Evolutionary conservation across 2,888 invertebrate genomes (phyloP).

Genomic region (Spilosoma lubricipeda): DNA sequence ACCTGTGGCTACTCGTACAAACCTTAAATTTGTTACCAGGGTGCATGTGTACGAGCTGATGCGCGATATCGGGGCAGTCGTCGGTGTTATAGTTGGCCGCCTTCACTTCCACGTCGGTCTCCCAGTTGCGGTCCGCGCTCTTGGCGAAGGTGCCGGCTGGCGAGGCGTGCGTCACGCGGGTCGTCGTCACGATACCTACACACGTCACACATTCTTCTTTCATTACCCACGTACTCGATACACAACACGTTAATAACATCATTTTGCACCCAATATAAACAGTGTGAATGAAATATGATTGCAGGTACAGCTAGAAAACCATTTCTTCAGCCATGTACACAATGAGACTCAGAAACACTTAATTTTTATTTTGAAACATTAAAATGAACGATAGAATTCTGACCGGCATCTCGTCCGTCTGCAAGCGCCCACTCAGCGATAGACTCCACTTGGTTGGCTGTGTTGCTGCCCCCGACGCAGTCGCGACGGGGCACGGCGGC

Average conservation of each 20-base stretch:
- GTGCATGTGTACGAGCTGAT: conserved; percentile 86
- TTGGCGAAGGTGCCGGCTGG: conserved; percentile 89
- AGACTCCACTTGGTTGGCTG: conserved; percentile 85
- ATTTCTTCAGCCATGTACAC: too few relatives aligned
- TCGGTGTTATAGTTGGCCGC: conserved; percentile 69
- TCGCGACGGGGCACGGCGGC: conserved; percentile 86
- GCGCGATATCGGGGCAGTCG: conserved; percentile 89
- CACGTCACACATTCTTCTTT: background rate
- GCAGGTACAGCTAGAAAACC: too few relatives aligned
- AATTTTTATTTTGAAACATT: background rate
- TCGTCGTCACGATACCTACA: conserved; percentile 89
- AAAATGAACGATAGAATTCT: background rate
- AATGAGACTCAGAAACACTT: background rate
- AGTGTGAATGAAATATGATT: background rate
- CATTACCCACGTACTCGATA: background rate
- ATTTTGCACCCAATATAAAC: background rate
- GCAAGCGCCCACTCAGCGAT: conserved; percentile 88
- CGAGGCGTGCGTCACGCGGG: conserved; percentile 91
- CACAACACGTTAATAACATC: background rate
- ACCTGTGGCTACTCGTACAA: background rate
- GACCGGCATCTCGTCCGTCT: conserved; percentile 67
- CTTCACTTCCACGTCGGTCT: conserved; percentile 85
- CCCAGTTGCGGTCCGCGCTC: conserved; percentile 86
- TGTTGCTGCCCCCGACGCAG: conserved; percentile 85
- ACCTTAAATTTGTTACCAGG: conserved; percentile 85